phyloP scores from a whole-genome alignment of 2,888 invertebrate species.

The Stegophylla sp. region DNA sequence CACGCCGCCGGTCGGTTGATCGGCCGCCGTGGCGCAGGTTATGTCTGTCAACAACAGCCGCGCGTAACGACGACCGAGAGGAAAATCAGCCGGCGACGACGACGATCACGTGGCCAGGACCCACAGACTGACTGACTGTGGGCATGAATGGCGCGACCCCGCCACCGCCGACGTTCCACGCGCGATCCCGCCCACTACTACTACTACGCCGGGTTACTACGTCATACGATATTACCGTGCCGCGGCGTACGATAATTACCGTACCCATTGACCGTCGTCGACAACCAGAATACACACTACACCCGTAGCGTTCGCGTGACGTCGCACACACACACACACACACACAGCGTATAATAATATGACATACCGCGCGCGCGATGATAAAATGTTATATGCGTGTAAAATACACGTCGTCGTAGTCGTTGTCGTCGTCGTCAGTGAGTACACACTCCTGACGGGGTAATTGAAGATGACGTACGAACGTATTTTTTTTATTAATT shows the following conservation, averaged over 20 bases:
- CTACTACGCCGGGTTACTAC: constrained; percentile 39
- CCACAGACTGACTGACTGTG: constrained; percentile 60
- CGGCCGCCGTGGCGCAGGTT: constrained; percentile 58
- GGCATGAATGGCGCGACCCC: constrained; percentile 50
- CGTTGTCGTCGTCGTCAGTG: too few species aligned
- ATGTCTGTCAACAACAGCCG: constrained; percentile 53
- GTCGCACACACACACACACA: constrained; percentile 27
- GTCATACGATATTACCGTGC: constrained; percentile 54
- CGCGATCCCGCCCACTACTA: constrained; percentile 12
- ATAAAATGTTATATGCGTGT: too few species aligned
- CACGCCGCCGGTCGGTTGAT: constrained; percentile 55
- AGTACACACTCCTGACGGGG: too few species aligned
- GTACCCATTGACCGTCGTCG: constrained; percentile 56
- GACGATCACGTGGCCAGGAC: constrained; percentile 57
- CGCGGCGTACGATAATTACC: constrained; percentile 41
- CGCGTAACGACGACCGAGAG: constrained; percentile 6
- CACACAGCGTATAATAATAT: background rate
- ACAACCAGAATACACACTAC: constrained; percentile 9
- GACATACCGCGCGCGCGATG: background rate
- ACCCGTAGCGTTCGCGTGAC: constrained; percentile 51
- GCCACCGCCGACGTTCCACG: constrained; percentile 15
- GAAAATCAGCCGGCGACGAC: constrained; percentile 51
- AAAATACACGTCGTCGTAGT: too few species aligned
- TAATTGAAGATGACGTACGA: background rate
- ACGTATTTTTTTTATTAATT: background rate